Evolutionary conservation across 2,113 vertebrate genomes (phyloP), one percentile per base, ranked within the genome.

Genomic region (Sinosuthora webbiana): DNA sequence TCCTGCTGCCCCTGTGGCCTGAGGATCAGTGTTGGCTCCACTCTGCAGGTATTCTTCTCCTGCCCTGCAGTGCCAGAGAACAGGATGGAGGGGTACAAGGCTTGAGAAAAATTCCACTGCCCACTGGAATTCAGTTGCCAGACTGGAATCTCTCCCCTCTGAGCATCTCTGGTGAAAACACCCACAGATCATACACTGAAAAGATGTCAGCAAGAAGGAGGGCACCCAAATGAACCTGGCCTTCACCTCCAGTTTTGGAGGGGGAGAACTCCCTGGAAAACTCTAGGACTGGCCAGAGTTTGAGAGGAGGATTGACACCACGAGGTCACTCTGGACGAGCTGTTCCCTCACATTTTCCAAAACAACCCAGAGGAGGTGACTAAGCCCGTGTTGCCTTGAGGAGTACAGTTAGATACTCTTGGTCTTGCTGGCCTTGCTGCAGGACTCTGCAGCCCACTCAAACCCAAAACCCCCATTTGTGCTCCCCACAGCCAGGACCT

Each of bases 21-120:
- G 2, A 35, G 7, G 1, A 3, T 13, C 53, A 31, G 7, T 0
- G 0, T 19, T 0, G 73, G 56, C 47, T 84, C 21, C 21, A 5
- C 27, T 41, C 33, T 77, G 50, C 41, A 64, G 67, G 24, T 21
- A 7, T 13, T 53, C 25, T 17, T 18, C n/a, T 77, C 10, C 37
- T 0, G 1, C n/a, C 75, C 23, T 85, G 25, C 3, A 0, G 22
- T 39, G 41, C 31, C 60, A 76, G 33, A 18, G 69, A 68, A 41
- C 0, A 7, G 77, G 27, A 57, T 53, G 27, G 88, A 73, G 23
- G 35, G 8, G 8, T 22, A 52, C 13, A 47, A 47, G 77, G 47
- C 27, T 67, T 56, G 10, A 67, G 30, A 19, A 85, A 59, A n/a
- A 12, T 56, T 33, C 63, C 23, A 13, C 13, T 73, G 47, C 21